These are phyloP conservation scores for Netelia fuscicornis DNA, from an alignment of 2,888 invertebrate species.

Conservation along the genomic window DNA sequence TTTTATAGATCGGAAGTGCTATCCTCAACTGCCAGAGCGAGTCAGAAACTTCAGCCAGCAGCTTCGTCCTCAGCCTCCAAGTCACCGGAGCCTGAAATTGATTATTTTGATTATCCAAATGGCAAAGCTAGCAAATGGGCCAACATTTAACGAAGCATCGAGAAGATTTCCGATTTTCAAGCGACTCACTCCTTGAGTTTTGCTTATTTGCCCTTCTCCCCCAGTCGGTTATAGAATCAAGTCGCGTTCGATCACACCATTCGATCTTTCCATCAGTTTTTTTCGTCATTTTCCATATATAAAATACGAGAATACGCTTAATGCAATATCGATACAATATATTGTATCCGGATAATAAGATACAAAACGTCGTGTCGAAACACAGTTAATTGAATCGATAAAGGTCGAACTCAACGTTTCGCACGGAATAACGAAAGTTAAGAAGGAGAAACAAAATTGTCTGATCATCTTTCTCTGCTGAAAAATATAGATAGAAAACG, in stretches of 20 bases:
- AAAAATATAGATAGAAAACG: slow-evolving; percentile 44
- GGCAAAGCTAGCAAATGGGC: slow-evolving; percentile 51
- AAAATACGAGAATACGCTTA: slow-evolving; percentile 27
- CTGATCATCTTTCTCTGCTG: slow-evolving; percentile 16
- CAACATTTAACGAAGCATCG: slow-evolving; percentile 47
- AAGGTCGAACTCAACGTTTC: slow-evolving; percentile 1
- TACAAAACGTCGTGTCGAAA: slow-evolving; percentile 40
- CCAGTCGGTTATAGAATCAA: neutral
- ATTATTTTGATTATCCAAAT: slow-evolving; percentile 80
- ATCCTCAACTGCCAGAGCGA: slow-evolving; percentile 78
- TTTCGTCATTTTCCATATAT: slow-evolving; percentile 23
- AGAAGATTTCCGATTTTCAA: slow-evolving; percentile 1
- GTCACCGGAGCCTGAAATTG: slow-evolving; percentile 81
- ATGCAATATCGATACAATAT: slow-evolving; percentile 16
- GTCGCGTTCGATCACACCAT: slow-evolving; percentile 14
- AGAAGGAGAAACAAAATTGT: slow-evolving; percentile 11
- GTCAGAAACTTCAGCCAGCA: slow-evolving; percentile 73
- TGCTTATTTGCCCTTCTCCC: neutral
- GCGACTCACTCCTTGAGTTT: neutral
- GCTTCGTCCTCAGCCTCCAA: slow-evolving; percentile 73
- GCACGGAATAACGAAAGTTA: neutral
- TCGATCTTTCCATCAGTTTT: slow-evolving; percentile 30
- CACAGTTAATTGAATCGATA: slow-evolving; percentile 31
- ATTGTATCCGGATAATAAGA: slow-evolving; percentile 18
- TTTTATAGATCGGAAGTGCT: slow-evolving; percentile 78